Conservation (phyloP, 1,140 invertebrate species). For the Drosophila insularis region DNA sequence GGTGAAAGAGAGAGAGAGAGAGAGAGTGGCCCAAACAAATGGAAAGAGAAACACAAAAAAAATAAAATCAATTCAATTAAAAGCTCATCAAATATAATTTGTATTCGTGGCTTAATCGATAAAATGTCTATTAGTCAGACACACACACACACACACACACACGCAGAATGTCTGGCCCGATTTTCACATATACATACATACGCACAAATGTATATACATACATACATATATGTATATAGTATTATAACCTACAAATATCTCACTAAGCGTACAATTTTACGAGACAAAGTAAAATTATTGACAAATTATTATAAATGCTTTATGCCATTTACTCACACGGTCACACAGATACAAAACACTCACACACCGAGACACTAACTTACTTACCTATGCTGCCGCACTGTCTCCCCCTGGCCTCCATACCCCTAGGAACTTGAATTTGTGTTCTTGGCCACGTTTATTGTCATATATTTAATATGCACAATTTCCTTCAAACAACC, state of each 20-base stretch:
- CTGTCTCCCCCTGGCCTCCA: too few relatives aligned
- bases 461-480: conserved; percentile 70
- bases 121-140: conserved; percentile 56
- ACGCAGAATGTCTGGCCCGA: conserved; percentile 1
- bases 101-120: conserved; percentile 61
- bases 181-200: conserved; percentile 34
- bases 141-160: conserved; percentile 13
- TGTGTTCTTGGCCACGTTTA: conserved; percentile 25
- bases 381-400: conserved; percentile 7
- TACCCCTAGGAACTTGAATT: conserved; percentile 5
- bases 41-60: conserved; percentile 13
- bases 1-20: too few relatives aligned
- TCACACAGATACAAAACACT: conserved; percentile 15
- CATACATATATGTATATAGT: neutral
- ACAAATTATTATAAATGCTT: conserved; percentile 76
- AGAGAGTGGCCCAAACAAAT: conserved; percentile 28
- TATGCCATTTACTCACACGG: conserved; percentile 41
- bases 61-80: conserved; percentile 76
- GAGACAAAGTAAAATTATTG: conserved; percentile 69
- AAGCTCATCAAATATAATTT: conserved; percentile 74
- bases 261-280: conserved; percentile 48
- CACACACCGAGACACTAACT: neutral
- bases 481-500: conserved; percentile 57
- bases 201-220: neutral
- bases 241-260: conserved; percentile 38